Conservation (phyloP, 2,888 invertebrate genomes). For the Tetragnatha montana region DNA sequence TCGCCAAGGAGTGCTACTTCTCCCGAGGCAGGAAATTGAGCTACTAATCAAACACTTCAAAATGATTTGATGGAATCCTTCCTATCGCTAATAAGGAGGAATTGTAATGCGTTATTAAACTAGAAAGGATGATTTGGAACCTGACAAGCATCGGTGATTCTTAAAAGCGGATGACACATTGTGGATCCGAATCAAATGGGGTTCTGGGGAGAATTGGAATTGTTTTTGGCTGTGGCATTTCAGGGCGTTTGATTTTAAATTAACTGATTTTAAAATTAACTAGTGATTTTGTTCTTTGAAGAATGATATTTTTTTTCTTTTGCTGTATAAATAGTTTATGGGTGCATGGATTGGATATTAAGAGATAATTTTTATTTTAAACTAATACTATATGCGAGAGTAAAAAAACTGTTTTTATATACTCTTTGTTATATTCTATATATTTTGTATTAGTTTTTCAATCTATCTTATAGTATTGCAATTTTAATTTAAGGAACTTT, state of each 20-base stretch:
- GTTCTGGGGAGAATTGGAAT: background rate
- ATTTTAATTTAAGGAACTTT: too few species aligned
- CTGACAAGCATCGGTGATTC: background rate
- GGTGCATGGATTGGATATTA: too few species aligned
- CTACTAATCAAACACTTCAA: background rate
- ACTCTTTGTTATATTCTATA: too few species aligned
- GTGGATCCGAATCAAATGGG: background rate
- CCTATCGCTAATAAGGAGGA: background rate
- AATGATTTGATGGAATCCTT: background rate
- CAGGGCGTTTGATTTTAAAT: background rate
- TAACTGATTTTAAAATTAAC: too few species aligned
- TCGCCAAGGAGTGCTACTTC: background rate
- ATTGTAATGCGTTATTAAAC: background rate
- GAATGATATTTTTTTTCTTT: too few species aligned
- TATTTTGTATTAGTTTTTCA: too few species aligned
- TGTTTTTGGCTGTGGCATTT: background rate
- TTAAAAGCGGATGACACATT: background rate
- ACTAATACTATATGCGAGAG: too few species aligned
- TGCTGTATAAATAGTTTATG: too few species aligned
- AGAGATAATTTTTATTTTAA: too few species aligned
- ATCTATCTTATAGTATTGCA: too few species aligned
- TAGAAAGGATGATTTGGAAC: background rate
- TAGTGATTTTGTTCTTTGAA: too few species aligned
- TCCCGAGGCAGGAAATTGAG: background rate
- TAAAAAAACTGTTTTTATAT: too few species aligned